Evolutionary conservation across 2,797 vertebrate species (phyloP).

Genomic region (Trichosurus vulpecula): DNA sequence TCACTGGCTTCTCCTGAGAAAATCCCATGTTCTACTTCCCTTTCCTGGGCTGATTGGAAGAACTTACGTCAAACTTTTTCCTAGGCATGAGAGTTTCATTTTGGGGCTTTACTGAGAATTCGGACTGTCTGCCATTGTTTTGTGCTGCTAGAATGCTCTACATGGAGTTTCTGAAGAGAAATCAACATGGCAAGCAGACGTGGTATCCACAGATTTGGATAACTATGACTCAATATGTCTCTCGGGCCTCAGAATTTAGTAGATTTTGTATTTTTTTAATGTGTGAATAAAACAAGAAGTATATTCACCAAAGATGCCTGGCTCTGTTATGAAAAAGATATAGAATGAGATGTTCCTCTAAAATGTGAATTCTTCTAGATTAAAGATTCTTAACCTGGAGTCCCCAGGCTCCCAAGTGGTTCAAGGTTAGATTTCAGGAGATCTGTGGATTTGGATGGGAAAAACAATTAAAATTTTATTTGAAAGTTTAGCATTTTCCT

Average conservation of each 20-base stretch:
- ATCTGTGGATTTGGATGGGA: neutral
- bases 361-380: neutral
- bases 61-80: conserved; percentile 17
- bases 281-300: neutral
- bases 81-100: conserved; percentile 19
- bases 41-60: conserved; percentile 14
- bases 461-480: neutral
- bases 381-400: neutral
- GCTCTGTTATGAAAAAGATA: neutral
- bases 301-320: neutral
- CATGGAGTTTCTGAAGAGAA: conserved; percentile 15
- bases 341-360: neutral
- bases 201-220: conserved; percentile 9
- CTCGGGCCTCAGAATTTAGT: conserved; percentile 35
- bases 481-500: neutral
- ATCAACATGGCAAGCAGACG: conserved; percentile 25
- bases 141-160: conserved; percentile 5
- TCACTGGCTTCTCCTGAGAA: conserved; percentile 44
- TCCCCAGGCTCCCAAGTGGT: neutral
- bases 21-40: conserved; percentile 38
- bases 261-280: neutral
- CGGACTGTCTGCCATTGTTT: neutral
- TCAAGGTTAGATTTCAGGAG: neutral
- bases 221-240: conserved; percentile 10
- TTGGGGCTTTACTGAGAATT: conserved; percentile 17